Evolutionary conservation across 2,888 invertebrate species (phyloP).

Genomic region (Spicauda simplicius): DNA sequence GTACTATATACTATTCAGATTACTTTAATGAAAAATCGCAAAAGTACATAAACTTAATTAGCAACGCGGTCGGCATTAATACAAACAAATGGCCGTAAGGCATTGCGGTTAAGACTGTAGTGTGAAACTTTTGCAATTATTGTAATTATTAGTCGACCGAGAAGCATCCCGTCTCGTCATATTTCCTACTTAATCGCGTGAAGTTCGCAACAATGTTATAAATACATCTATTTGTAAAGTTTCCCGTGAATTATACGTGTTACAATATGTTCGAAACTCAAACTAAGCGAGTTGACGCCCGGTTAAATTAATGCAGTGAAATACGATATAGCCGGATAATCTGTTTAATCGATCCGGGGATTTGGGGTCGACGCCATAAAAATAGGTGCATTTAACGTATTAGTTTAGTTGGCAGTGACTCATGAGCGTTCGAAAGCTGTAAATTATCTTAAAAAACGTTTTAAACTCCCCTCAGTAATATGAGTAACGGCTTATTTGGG

Average conservation of each 20-base stretch:
- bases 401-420: constrained; percentile 76
- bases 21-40: constrained; percentile 45
- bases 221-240: constrained; percentile 73
- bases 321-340: constrained; percentile 33
- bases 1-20: not conserved
- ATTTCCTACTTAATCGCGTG: constrained; percentile 77
- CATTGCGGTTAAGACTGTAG: constrained; percentile 64
- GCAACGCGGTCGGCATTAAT: constrained; percentile 47
- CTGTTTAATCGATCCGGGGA: constrained; percentile 29
- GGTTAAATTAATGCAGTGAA: constrained; percentile 40
- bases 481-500: constrained; percentile 74
- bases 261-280: constrained; percentile 55
- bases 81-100: constrained; percentile 69
- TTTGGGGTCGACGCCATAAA: constrained; percentile 47
- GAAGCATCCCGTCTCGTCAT: constrained; percentile 72
- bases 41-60: constrained; percentile 51
- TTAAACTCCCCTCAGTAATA: constrained; percentile 74
- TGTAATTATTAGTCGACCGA: constrained; percentile 76
- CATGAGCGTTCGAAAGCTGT: constrained; percentile 58
- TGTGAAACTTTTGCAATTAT: constrained; percentile 80
- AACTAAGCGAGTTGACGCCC: constrained; percentile 41
- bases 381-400: constrained; percentile 76
- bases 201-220: constrained; percentile 71
- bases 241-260: constrained; percentile 58
- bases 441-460: constrained; percentile 74